Evolutionary conservation across 2,113 vertebrate genomes (phyloP).

Genomic region (Microtus oregoni): DNA sequence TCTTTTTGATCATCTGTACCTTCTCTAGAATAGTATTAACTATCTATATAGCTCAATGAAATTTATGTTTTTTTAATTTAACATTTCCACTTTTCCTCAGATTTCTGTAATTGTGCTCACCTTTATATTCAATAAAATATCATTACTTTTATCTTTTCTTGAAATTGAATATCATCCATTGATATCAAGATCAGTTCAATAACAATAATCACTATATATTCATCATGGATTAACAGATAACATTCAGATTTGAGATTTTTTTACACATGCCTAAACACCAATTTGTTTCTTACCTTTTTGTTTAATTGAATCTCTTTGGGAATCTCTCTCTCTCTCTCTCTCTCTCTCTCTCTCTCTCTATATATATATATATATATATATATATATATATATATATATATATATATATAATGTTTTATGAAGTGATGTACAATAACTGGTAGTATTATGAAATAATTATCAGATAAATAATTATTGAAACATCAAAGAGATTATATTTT

Average conservation of each 20-base stretch:
- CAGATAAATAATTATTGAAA: constrained; percentile 63
- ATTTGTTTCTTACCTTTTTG: not conserved
- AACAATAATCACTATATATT: constrained; percentile 5
- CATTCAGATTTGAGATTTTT: not conserved
- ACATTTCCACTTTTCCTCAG: not conserved
- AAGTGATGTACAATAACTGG: not conserved
- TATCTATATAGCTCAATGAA: not conserved
- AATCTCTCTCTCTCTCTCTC: too few relatives aligned
- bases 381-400: too few relatives aligned
- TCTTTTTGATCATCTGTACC: not conserved
- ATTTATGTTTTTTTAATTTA: not conserved
- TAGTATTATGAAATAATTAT: constrained; percentile 60
- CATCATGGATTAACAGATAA: not conserved
- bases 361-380: too few relatives aligned
- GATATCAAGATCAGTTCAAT: not conserved
- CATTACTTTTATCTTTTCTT: not conserved
- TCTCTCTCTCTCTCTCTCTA: too few relatives aligned
- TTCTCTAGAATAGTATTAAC: not conserved
- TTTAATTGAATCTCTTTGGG: not conserved
- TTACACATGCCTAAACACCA: not conserved
- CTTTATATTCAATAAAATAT: not conserved
- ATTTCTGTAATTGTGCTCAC: not conserved
- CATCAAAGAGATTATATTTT: constrained; percentile 34
- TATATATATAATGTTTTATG: not conserved
- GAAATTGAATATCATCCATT: not conserved